These are phyloP conservation scores for Menidia menidia DNA, from an alignment of 2,797 vertebrate species.

Conservation along the genomic window DNA sequence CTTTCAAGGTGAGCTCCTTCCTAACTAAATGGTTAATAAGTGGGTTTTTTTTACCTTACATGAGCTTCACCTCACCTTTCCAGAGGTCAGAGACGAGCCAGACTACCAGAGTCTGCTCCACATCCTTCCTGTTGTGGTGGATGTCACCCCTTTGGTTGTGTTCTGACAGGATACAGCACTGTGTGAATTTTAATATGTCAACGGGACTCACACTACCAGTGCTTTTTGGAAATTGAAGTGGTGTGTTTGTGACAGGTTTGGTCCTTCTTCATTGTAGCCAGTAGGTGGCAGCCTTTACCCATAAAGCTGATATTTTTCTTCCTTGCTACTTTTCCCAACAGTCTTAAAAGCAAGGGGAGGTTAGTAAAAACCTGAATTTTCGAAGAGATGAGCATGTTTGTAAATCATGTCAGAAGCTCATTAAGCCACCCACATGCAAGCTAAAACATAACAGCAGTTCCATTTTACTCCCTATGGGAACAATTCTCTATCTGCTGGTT, in stretches of 20 bases:
- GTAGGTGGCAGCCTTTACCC: slow-evolving; percentile 30
- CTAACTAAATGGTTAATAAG: background rate
- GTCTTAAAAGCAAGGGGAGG: background rate
- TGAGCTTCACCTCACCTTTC: background rate
- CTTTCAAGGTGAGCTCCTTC: background rate
- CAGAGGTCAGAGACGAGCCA: background rate
- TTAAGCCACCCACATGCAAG: background rate
- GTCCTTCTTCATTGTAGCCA: slow-evolving; percentile 1
- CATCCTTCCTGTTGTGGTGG: background rate
- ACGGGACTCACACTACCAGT: too few species aligned
- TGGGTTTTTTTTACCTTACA: background rate
- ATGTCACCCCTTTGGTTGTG: background rate
- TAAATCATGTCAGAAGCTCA: background rate
- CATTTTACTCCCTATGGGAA: background rate
- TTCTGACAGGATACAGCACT: background rate
- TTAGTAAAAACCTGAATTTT: background rate
- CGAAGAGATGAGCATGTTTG: background rate
- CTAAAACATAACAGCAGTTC: background rate
- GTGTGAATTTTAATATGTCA: background rate
- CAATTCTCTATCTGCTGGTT: slow-evolving; percentile 11
- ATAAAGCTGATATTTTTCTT: background rate
- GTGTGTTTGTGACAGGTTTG: background rate
- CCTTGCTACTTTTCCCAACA: background rate
- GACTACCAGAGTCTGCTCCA: background rate
- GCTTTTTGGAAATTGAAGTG: background rate